A percentile compares a stretch with the other conserved stretches of the same genome.
These are phyloP conservation scores for Synanthedon myopaeformis DNA, from an alignment of 2,888 invertebrate genomes.

Conservation along the genomic window DNA sequence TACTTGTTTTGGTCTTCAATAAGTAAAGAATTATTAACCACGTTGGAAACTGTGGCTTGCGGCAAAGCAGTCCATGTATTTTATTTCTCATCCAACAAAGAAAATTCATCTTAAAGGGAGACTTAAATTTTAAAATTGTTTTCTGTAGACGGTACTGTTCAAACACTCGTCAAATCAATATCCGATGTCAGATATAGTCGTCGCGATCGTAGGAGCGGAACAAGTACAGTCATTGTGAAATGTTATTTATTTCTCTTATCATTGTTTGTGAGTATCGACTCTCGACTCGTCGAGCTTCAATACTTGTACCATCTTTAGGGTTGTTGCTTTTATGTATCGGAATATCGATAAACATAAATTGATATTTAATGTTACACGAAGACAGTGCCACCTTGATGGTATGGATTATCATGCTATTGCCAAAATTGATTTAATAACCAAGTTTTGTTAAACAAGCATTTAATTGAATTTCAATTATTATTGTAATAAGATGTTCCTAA, in stretches of 20 bases:
- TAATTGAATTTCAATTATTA: not conserved
- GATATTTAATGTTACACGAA: not conserved
- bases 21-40: too few relatives aligned
- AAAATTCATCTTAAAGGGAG: too few relatives aligned
- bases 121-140: too few relatives aligned
- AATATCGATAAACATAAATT: slow-evolving; percentile 3
- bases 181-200: not conserved
- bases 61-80: too few relatives aligned
- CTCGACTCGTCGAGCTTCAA: slow-evolving; percentile 19
- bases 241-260: slow-evolving; percentile 57
- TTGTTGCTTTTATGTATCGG: slow-evolving; percentile 8
- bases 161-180: slow-evolving; percentile 1
- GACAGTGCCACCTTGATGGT: too few relatives aligned
- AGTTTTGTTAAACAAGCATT: too few relatives aligned
- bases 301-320: slow-evolving; percentile 13
- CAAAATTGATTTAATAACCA: too few relatives aligned
- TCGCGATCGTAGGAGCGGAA: slow-evolving; percentile 3
- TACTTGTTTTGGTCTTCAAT: too few relatives aligned
- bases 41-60: too few relatives aligned
- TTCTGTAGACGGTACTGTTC: too few relatives aligned
- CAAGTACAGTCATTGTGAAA: slow-evolving; percentile 32
- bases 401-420: too few relatives aligned
- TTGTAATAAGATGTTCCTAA: not conserved
- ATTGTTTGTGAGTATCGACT: slow-evolving; percentile 46
- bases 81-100: too few relatives aligned